Conservation (phyloP, 2,888 invertebrate species). For the Gastrophysa polygoni region DNA sequence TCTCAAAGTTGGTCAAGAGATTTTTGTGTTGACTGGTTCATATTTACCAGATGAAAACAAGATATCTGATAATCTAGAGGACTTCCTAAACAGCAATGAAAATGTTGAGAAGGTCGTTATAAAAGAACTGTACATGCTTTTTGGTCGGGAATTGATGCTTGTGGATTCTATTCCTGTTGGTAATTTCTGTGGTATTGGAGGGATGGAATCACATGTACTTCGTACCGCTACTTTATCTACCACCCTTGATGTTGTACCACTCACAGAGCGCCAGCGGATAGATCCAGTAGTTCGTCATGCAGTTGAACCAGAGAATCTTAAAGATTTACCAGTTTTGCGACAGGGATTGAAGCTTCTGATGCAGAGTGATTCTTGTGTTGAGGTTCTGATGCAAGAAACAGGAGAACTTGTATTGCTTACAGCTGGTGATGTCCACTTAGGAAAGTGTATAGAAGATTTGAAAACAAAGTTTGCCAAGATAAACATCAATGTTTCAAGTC, state of each 20-base stretch:
- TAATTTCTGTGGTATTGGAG: conserved; percentile 89
- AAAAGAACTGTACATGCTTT: conserved; percentile 82
- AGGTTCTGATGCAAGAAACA: conserved; percentile 87
- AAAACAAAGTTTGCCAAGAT: conserved; percentile 81
- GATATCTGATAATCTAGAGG: conserved; percentile 24
- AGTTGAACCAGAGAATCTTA: conserved; percentile 82
- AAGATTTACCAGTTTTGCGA: conserved; percentile 76
- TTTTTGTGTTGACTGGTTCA: conserved; percentile 87
- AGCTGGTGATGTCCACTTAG: conserved; percentile 96
- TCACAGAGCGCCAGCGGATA: conserved; percentile 81
- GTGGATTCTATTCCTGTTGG: conserved; percentile 86
- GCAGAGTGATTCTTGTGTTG: conserved; percentile 94
- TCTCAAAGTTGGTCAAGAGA: conserved; percentile 73
- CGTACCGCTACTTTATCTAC: conserved; percentile 90
- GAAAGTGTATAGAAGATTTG: conserved; percentile 93
- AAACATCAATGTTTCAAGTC: conserved; percentile 88
- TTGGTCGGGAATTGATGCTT: conserved; percentile 88
- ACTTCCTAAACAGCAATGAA: conserved; percentile 31
- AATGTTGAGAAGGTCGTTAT: conserved; percentile 67
- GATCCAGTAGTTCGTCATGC: conserved; percentile 91
- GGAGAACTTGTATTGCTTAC: conserved; percentile 96
- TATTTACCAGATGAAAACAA: conserved; percentile 71
- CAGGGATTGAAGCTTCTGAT: conserved; percentile 84
- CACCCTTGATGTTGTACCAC: conserved; percentile 82
- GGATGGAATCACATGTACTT: conserved; percentile 80